Conservation (phyloP, 1,140 invertebrate species). For the Drosophila prosaltans region DNA sequence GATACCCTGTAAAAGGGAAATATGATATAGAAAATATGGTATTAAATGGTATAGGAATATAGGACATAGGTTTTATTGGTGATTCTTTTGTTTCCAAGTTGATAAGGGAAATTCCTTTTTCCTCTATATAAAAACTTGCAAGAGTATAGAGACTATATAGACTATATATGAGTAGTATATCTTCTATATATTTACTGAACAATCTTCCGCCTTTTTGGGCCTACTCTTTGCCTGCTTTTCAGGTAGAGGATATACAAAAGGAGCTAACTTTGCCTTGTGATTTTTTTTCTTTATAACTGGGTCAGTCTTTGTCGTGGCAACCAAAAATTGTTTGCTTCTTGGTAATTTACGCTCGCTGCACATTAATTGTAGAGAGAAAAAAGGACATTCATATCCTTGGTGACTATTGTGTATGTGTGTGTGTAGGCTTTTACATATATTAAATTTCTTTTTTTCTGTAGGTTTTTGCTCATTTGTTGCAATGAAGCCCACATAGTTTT, state of each 20-base stretch:
- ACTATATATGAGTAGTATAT: too few relatives aligned
- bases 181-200: too few relatives aligned
- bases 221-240: background rate
- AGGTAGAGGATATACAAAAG: background rate
- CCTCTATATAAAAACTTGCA: too few relatives aligned
- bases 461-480: constrained; percentile 57
- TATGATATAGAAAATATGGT: background rate
- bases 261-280: constrained; percentile 48
- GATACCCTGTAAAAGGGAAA: background rate
- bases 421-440: constrained; percentile 38
- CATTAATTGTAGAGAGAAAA: constrained; percentile 70
- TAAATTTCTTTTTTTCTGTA: constrained; percentile 70
- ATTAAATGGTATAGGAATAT: too few relatives aligned
- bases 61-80: too few relatives aligned
- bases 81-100: too few relatives aligned
- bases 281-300: constrained; percentile 58
- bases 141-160: too few relatives aligned
- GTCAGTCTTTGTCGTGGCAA: constrained; percentile 58
- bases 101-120: too few relatives aligned
- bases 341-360: constrained; percentile 75
- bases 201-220: too few relatives aligned
- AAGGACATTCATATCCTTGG: constrained; percentile 69
- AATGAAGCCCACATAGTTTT: constrained; percentile 63
- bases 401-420: constrained; percentile 50
- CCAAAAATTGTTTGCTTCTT: constrained; percentile 38